Conservation (phyloP, 2,797 vertebrate genomes). For the Echiichthys vipera region DNA sequence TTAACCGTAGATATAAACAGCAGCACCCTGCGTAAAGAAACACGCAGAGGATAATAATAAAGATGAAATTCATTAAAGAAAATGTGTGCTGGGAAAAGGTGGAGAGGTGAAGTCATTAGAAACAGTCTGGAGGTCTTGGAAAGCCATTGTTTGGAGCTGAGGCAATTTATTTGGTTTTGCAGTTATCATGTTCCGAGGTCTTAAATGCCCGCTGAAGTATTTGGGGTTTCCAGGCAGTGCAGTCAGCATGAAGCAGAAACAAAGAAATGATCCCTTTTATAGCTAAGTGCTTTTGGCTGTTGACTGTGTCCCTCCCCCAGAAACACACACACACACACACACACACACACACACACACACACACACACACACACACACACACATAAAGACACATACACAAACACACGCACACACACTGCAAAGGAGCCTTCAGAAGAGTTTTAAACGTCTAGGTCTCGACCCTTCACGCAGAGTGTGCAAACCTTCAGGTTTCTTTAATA, state of each 20-base stretch:
- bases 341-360: not conserved
- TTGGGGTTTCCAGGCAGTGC: constrained; percentile 76
- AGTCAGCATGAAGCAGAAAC: constrained; percentile 77
- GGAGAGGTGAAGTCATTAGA: constrained; percentile 48
- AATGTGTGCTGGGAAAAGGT: constrained; percentile 27
- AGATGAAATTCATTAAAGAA: not conserved
- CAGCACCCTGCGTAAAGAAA: too few species aligned
- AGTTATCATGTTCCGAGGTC: constrained; percentile 65
- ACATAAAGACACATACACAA: not conserved
- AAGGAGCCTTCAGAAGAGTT: too few species aligned
- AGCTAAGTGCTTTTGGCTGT: constrained; percentile 78
- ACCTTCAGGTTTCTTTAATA: too few species aligned
- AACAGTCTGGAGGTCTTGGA: constrained; percentile 34
- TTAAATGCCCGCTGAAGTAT: constrained; percentile 64
- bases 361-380: not conserved
- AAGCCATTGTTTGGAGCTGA: constrained; percentile 38
- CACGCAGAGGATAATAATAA: not conserved
- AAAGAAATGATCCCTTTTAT: constrained; percentile 80
- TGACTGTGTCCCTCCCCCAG: constrained; percentile 27
- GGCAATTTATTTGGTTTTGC: constrained; percentile 63
- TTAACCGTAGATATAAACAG: not conserved
- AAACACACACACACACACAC: constrained; percentile 13
- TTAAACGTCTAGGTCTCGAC: too few species aligned
- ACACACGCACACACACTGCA: too few species aligned
- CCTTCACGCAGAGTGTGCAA: too few species aligned